These are phyloP conservation scores for Eupithecia subumbrata DNA, from an alignment of 2,888 invertebrate genomes.

Conservation along the genomic window DNA sequence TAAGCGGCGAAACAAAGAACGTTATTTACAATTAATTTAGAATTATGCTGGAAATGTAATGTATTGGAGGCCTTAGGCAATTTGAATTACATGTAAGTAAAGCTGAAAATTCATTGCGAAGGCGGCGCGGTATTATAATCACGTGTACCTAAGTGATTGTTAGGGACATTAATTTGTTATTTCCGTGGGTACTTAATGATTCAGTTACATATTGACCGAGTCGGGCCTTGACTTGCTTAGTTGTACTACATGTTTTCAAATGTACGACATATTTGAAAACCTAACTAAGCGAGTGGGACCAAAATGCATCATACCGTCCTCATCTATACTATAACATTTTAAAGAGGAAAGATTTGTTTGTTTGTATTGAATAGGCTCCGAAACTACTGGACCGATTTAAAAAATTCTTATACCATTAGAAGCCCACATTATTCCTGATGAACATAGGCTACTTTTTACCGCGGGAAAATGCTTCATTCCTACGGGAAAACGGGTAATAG, in stretches of 20 bases:
- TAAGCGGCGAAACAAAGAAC: slow-evolving; percentile 62
- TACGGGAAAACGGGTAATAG: too few relatives aligned
- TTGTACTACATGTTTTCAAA: neutral
- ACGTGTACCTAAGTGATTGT: slow-evolving; percentile 6
- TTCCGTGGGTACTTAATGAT: neutral
- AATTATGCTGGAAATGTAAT: slow-evolving; percentile 64
- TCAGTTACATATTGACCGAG: neutral
- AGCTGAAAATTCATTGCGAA: slow-evolving; percentile 18
- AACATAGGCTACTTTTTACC: too few relatives aligned
- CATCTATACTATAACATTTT: too few relatives aligned
- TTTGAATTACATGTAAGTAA: slow-evolving; percentile 20
- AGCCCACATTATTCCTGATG: too few relatives aligned
- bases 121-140: neutral
- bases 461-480: too few relatives aligned
- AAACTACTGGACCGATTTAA: too few relatives aligned
- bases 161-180: neutral
- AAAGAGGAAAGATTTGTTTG: too few relatives aligned
- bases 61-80: slow-evolving; percentile 50
- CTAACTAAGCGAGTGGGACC: too few relatives aligned
- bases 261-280: too few relatives aligned
- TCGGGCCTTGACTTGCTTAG: neutral
- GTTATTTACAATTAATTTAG: slow-evolving; percentile 71
- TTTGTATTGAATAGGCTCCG: too few relatives aligned
- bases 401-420: too few relatives aligned
- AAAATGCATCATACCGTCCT: too few relatives aligned